Percentiles rank a stretch among this genome's conserved stretches.
Evolutionary conservation across 2,888 invertebrate genomes (phyloP).

Genomic region (Malacosoma neustria): DNA sequence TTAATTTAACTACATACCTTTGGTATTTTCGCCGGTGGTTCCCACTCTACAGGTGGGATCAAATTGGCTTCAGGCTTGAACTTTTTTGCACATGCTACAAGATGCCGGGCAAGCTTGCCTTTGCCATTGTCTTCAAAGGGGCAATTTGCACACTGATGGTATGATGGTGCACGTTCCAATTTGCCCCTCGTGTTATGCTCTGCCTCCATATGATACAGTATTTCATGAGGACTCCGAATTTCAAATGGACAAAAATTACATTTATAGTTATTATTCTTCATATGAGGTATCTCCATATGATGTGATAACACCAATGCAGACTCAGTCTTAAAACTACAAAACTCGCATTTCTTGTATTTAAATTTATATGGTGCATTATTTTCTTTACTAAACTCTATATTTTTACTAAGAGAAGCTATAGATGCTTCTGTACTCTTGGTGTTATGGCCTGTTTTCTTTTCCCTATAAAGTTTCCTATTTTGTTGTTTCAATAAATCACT

Average conservation of each 20-base stretch:
- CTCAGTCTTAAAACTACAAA: conserved; percentile 93
- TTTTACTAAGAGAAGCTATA: conserved; percentile 87
- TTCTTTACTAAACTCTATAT: conserved; percentile 89
- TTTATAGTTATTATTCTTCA: conserved; percentile 89
- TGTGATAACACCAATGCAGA: conserved; percentile 88
- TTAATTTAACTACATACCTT: conserved; percentile 59
- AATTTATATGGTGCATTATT: conserved; percentile 87
- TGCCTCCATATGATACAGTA: conserved; percentile 93
- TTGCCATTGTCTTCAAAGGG: conserved; percentile 96
- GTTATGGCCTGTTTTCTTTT: conserved; percentile 75
- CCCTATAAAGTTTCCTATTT: conserved; percentile 86
- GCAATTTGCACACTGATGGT: conserved; percentile 94
- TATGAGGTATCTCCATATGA: conserved; percentile 93
- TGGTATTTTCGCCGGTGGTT: conserved; percentile 95
- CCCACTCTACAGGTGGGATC: conserved; percentile 92
- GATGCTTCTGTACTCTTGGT: conserved; percentile 83
- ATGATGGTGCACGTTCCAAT: conserved; percentile 88
- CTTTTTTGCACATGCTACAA: conserved; percentile 90
- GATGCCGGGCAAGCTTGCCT: conserved; percentile 91
- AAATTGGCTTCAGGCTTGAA: conserved; percentile 91
- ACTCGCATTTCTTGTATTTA: conserved; percentile 87
- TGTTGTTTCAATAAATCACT: conserved; percentile 92
- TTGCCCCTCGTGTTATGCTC: conserved; percentile 90
- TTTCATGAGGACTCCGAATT: conserved; percentile 89
- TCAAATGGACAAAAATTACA: conserved; percentile 90